Evolutionary conservation across 1,140 invertebrate genomes (phyloP), one percentile per base, ranked within the genome.

Genomic region (Ceratoteleas bidentatus): DNA sequence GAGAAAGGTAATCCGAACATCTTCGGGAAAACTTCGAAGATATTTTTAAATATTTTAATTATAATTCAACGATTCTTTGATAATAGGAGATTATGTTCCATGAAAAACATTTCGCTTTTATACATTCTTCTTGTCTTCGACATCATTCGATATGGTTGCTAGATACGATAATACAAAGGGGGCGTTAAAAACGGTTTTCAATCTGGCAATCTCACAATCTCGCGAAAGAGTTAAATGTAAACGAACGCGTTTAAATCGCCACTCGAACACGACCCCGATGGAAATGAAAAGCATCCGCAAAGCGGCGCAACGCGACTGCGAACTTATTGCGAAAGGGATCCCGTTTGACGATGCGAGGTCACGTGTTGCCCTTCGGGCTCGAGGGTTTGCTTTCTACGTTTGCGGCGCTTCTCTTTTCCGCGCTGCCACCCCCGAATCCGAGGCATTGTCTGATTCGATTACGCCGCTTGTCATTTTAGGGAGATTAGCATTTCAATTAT

Each of bases 401-500:
- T 81, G 66, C 58, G 78, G 57, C 57, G 61, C 66, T 49, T 74
- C 83, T 86, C 84, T 84, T 69, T 90, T 88, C 82, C 87, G 80
- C 85, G 72, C 68, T 89, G 14, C 77, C 89, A 79, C 88, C 86
- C 87, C 84, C 85, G 85, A 75, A 82, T 80, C 61, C 61, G 38
- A 38, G 57, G 53, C 61, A 87, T 86, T 88, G 86, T 87, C 85
- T 84, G 82, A 84, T 87, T 87, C 84, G 86, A 89, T 89, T 88
- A 88, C 61, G 76, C 68, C 62, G 83, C 86, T 85, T 88, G 88
- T 88, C 89, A 88, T 85, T 86, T 84, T 76, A 82, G 78, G 70
- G 80, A 87, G 90, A 91, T 91, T 91, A 91, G 85, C 86, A 87
- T 91, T 91, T 91, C 90, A 91, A 90, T 91, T 91, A 90, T 91